Percentiles rank a stretch among this genome's conserved stretches.
Evolutionary conservation across 2,113 vertebrate species (phyloP).

Genomic region (Dromaius novaehollandiae): DNA sequence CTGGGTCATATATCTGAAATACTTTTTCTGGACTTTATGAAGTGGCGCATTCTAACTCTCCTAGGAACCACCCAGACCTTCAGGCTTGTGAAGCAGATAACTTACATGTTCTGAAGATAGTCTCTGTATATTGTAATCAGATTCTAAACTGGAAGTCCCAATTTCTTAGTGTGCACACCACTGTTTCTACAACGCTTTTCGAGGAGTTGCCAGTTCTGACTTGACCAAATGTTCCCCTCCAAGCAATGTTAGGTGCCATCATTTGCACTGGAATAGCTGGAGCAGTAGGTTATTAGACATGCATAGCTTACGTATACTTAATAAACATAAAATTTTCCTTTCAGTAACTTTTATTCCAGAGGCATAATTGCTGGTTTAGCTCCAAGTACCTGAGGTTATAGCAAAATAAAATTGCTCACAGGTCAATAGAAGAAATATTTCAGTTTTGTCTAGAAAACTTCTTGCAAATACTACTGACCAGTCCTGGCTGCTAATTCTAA

Average conservation of each 20-base stretch:
- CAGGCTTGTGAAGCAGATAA: not conserved
- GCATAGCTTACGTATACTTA: not conserved
- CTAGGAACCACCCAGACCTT: not conserved
- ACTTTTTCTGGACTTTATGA: not conserved
- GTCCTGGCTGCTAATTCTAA: conserved; percentile 21
- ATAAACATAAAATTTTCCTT: not conserved
- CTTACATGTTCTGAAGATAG: not conserved
- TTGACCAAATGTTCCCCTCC: not conserved
- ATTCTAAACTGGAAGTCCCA: not conserved
- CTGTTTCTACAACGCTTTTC: not conserved
- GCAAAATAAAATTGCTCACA: not conserved
- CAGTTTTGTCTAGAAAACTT: not conserved
- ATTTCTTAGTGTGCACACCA: not conserved
- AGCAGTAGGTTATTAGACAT: not conserved
- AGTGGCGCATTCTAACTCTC: not conserved
- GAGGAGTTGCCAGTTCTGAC: not conserved
- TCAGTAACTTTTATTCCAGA: not conserved
- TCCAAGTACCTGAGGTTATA: not conserved
- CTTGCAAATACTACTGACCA: not conserved
- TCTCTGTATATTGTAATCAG: not conserved
- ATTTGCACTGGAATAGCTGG: not conserved
- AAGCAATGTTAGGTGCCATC: not conserved
- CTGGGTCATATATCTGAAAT: not conserved
- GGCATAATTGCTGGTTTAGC: not conserved
- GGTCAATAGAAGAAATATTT: not conserved